Conservation (phyloP, 1,140 invertebrate species). For the Rhagoletis pomonella region DNA sequence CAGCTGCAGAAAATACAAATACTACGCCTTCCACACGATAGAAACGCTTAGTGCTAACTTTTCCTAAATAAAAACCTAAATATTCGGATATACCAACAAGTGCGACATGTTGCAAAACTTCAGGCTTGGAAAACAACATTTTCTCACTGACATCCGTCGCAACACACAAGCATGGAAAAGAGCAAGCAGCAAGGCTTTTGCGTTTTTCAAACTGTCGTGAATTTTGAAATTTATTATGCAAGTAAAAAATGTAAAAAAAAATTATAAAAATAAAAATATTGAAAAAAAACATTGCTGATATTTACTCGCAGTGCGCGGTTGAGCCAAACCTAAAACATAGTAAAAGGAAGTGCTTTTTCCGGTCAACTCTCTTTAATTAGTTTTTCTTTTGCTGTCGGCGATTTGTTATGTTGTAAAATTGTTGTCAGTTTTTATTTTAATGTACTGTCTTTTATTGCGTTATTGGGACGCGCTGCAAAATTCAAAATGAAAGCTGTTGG, state of each 20-base stretch:
- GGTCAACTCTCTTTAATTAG: too few relatives aligned
- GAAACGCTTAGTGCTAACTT: conserved; percentile 35
- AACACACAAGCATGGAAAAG: conserved; percentile 13
- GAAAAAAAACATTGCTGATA: neutral
- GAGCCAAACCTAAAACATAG: too few relatives aligned
- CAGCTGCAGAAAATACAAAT: neutral
- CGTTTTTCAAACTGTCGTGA: conserved; percentile 47
- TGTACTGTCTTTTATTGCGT: too few relatives aligned
- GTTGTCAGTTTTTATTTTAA: too few relatives aligned
- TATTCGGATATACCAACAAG: neutral
- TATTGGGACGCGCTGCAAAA: too few relatives aligned
- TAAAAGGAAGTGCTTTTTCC: too few relatives aligned
- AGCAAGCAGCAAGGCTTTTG: neutral
- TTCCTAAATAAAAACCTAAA: conserved; percentile 10
- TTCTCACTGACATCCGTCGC: neutral
- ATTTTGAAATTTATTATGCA: conserved; percentile 56
- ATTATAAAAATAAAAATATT: conserved; percentile 25
- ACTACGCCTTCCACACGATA: conserved; percentile 35
- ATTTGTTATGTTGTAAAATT: too few relatives aligned
- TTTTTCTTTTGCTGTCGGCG: too few relatives aligned
- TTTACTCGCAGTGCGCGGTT: neutral
- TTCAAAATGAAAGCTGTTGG: too few relatives aligned
- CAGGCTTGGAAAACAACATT: neutral
- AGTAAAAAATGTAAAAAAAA: conserved; percentile 52
- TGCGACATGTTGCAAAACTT: too few relatives aligned